A percentile compares a stretch with the other conserved stretches of the same genome.
Conservation (phyloP, 2,113 vertebrate genomes). For the Melospiza melodia region DNA sequence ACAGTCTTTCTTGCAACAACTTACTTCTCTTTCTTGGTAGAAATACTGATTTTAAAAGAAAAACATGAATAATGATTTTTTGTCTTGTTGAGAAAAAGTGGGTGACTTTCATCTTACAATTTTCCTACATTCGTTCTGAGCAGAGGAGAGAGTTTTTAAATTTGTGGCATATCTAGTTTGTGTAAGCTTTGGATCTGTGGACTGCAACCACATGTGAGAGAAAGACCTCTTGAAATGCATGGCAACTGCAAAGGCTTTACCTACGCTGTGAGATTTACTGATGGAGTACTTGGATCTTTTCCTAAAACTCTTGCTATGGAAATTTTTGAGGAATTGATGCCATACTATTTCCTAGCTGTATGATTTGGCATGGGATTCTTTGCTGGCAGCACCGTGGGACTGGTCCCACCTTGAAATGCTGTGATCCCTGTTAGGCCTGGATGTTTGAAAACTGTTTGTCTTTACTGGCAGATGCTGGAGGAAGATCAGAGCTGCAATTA, state of each 20-base stretch:
- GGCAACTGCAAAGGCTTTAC: neutral
- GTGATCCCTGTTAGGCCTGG: neutral
- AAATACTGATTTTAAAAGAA: neutral
- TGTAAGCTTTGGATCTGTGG: neutral
- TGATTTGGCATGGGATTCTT: conserved; percentile 11
- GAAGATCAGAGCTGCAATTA: conserved; percentile 33
- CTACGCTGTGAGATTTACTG: neutral
- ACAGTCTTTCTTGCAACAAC: neutral
- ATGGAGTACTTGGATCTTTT: conserved; percentile 28
- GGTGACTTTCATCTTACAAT: neutral
- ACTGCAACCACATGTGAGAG: neutral
- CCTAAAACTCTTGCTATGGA: conserved; percentile 6
- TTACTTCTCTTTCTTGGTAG: neutral
- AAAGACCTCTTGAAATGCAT: neutral
- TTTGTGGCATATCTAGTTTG: neutral
- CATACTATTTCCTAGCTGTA: neutral
- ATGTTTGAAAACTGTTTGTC: neutral
- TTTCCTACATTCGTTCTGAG: neutral
- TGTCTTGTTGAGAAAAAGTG: neutral
- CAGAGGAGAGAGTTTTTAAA: neutral
- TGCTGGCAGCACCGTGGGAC: neutral
- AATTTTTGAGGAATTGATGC: conserved; percentile 3
- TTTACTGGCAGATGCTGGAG: conserved; percentile 29
- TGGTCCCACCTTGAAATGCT: neutral
- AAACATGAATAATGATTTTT: neutral